phyloP scores from a whole-genome alignment of 2,888 invertebrate species.

The Octonoba sinensis region DNA sequence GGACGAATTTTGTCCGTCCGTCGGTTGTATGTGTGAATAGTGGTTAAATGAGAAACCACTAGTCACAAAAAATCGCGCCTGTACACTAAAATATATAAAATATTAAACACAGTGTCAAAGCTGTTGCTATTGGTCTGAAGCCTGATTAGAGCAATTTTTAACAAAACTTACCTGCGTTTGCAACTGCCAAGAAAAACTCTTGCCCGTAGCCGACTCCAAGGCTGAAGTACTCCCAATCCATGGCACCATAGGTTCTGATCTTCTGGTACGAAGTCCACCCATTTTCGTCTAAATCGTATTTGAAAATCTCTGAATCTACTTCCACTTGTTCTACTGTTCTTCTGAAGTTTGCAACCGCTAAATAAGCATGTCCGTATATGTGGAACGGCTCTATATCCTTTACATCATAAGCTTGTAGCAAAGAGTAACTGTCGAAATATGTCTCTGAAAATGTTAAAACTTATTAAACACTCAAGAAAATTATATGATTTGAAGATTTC shows the following conservation, averaged over 20 bases:
- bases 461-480: not conserved
- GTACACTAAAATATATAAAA: too few relatives aligned
- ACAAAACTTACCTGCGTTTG: constrained; percentile 40
- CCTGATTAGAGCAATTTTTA: too few relatives aligned
- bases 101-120: too few relatives aligned
- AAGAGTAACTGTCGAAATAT: constrained; percentile 58
- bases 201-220: constrained; percentile 32
- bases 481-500: too few relatives aligned
- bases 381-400: constrained; percentile 65
- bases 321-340: constrained; percentile 29
- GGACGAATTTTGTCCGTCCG: too few relatives aligned
- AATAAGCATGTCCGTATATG: constrained; percentile 55
- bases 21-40: too few relatives aligned
- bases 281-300: constrained; percentile 47
- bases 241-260: constrained; percentile 60
- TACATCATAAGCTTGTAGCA: constrained; percentile 55
- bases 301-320: constrained; percentile 63
- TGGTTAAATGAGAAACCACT: too few relatives aligned
- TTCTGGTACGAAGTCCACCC: constrained; percentile 56
- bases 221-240: constrained; percentile 64
- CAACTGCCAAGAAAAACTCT: constrained; percentile 64
- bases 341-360: constrained; percentile 63
- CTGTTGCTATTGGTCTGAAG: too few relatives aligned
- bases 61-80: too few relatives aligned
- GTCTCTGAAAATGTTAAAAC: constrained; percentile 38